Evolutionary conservation across 2,797 vertebrate species (phyloP), one percentile per base, ranked within the genome.

Genomic region (Corythornis leucogaster): DNA sequence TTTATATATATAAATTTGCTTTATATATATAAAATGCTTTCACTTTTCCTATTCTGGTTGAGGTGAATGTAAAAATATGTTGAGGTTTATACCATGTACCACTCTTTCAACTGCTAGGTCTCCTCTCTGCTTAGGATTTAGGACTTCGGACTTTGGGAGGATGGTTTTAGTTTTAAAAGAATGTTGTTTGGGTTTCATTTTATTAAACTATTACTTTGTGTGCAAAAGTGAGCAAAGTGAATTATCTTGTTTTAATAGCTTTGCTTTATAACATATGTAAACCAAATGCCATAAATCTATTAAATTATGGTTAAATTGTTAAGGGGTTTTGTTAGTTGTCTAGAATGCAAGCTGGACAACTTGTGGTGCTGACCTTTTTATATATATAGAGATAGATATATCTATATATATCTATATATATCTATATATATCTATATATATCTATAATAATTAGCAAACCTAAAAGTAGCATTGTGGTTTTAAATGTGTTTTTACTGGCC

Each of bases 251-350:
- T 95, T 95, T 77, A 95, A 71, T 91, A 97, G 94, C 95, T 98
- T 97, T 98, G 97, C 96, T 97, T 97, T 95, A 79, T 94, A 93
- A 94, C 95, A 79, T 92, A 96, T 87, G 92, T 96, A 97, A 98
- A 96, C 98, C 98, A 98, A 98, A 98, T 98, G 97, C 98, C 98
- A 97, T 97, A 97, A 96, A 93, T 94, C 85, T 98, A 95, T 96
- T 97, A 93, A 97, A 93, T 96, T 97, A 96, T 91, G 90, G 93
- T 97, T 97, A 95, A 96, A 94, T 97, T 97, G 79, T 97, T 97
- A 89, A 91, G 94, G 87, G 82, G 89, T 97, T 97, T 94, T 96
- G 94, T 97, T 94, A 40, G 97, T 97, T 95, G 96, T 97, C 97
- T 95, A 71, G 97, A 73, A 38, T 11, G 43, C 81, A 90, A 94